Evolutionary conservation across 2,888 invertebrate genomes (phyloP).

Genomic region (Tortricodes alternella): DNA sequence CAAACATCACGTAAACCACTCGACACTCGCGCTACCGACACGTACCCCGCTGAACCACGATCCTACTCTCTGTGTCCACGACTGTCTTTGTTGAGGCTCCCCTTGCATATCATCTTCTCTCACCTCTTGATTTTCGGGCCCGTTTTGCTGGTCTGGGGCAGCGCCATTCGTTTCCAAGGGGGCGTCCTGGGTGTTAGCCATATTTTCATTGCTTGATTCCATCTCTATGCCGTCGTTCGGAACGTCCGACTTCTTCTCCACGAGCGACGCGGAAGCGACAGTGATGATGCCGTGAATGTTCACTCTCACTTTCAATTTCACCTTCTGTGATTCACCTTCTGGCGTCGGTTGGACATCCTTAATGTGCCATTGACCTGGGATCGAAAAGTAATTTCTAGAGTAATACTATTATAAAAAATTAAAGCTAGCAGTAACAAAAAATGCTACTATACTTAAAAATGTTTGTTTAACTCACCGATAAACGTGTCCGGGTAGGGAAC

Average conservation of each 20-base stretch:
- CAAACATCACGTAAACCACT: constrained; percentile 62
- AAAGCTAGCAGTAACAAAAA: background rate
- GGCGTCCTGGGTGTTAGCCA: constrained; percentile 61
- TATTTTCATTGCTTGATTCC: constrained; percentile 71
- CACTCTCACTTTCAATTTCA: constrained; percentile 97
- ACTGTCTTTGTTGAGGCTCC: constrained; percentile 79
- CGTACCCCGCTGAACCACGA: constrained; percentile 88
- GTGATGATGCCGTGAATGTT: constrained; percentile 96
- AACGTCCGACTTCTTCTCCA: constrained; percentile 86
- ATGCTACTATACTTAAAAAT: background rate
- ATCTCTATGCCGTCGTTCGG: constrained; percentile 72
- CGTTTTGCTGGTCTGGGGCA: constrained; percentile 69
- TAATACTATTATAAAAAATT: constrained; percentile 5
- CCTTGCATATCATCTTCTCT: constrained; percentile 72
- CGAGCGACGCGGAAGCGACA: constrained; percentile 92
- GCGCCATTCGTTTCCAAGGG: constrained; percentile 79
- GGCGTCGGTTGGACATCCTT: constrained; percentile 92
- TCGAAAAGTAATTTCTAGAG: constrained; percentile 29
- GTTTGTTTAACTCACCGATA: constrained; percentile 85
- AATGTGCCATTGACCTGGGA: constrained; percentile 87
- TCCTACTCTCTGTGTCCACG: constrained; percentile 88
- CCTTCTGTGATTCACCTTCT: constrained; percentile 96
- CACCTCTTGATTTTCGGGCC: constrained; percentile 77
- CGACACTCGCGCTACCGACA: constrained; percentile 78
- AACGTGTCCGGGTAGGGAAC: constrained; percentile 89